Base-by-base conservation (phyloP, 2,888 invertebrate genomes). In the Caenorhabditis macrosperma region DNA sequence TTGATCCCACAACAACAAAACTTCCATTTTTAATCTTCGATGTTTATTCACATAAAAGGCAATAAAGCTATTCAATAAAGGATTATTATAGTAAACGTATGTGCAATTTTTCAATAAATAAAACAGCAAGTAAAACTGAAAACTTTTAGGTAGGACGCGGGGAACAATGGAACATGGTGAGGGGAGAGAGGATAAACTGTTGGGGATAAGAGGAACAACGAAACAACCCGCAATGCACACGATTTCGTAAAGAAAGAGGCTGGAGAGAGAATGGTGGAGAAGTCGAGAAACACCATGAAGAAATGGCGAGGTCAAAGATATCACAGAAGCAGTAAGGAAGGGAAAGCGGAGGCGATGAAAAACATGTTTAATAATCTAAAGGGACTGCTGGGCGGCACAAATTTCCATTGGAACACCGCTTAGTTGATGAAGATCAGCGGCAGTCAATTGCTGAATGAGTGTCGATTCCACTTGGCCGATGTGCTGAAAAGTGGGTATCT, bases 351-450 rank as follows among this genome's bases (percentile, higher is more conserved):
- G 24, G 22, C 10, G 28, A 44, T 22, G 28, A 24, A 17, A 7
- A 30, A 26, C n/a, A n/a, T n/a, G 28, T 28, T 33, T 61, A 33
- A 48, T 26, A 54, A 72, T 44, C 66, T 75, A 82, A 7, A 71
- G 54, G 20, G 66, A 44, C 20, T 67, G 67, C 59, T 84, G 84
- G 33, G 82, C 75, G 41, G 71, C 61, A 48, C 79, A 75, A 28
- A 85, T 82, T 78, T 85, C 85, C 81, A 85, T 82, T 10, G 85
- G 85, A 5, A 85, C 82, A n/a, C 84, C 85, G 50, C 81, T 75
- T 6, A 85, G 76, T 30, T 82, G 82, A 63, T 80, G 72, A 20
- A 83, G 74, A 55, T 85, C 85, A 15, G 81, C 74, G 15, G 83
- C 83, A 4, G 83, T 80, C 38, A 85, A 60, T 12, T 81, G 75